Conservation (phyloP, 2,888 invertebrate species). For the Deilephila porcellus region DNA sequence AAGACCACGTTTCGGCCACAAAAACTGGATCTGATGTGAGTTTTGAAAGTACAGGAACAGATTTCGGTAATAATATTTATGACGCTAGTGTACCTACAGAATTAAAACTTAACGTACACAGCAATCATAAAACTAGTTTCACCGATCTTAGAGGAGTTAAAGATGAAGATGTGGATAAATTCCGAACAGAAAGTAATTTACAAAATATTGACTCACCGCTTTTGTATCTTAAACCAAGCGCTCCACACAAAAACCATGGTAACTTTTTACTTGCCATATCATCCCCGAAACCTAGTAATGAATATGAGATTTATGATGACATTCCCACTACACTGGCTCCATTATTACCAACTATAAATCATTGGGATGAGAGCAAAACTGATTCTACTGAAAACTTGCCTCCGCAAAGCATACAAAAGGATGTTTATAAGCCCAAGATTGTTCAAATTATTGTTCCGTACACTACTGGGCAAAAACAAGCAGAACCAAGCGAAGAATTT, state of each 20-base stretch:
- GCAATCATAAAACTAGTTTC: conserved; percentile 68
- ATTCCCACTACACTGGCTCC: conserved; percentile 60
- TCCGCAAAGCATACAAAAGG: conserved; percentile 52
- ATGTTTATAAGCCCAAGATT: conserved; percentile 85
- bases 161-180: conserved; percentile 77
- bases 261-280: conserved; percentile 68
- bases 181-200: conserved; percentile 74
- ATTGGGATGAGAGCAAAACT: conserved; percentile 65
- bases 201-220: conserved; percentile 86
- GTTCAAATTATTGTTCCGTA: conserved; percentile 94
- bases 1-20: conserved; percentile 74
- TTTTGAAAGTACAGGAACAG: conserved; percentile 75
- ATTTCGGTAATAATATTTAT: conserved; percentile 69
- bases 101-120: conserved; percentile 56
- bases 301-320: conserved; percentile 79
- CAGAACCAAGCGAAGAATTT: conserved; percentile 47
- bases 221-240: conserved; percentile 79
- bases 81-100: conserved; percentile 61
- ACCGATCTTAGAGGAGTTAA: conserved; percentile 74
- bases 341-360: conserved; percentile 49
- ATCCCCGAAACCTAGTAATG: conserved; percentile 61
- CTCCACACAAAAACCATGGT: conserved; percentile 82
- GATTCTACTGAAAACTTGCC: conserved; percentile 58
- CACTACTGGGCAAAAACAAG: conserved; percentile 80
- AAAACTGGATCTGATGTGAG: conserved; percentile 72